A percentile compares a stretch with the other conserved stretches of the same genome.
Conservation (phyloP, 30 jellyfish, hydroid and myxozoan species). For the Catostylus mosaicus region DNA sequence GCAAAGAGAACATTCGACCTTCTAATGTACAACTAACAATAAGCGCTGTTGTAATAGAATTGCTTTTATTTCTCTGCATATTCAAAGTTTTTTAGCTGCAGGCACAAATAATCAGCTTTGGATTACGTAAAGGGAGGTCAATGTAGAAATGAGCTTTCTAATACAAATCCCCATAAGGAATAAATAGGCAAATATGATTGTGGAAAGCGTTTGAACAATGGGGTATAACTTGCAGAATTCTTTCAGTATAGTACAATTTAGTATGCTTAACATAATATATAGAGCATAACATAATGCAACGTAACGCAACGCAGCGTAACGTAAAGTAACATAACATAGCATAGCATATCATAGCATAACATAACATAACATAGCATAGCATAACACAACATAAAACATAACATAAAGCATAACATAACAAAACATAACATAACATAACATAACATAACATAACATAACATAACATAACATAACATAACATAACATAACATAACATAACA, state of each 20-base stretch:
- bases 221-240: background rate
- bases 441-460: conserved; percentile 45
- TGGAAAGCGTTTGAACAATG: background rate
- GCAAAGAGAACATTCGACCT: background rate
- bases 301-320: conserved; percentile 31
- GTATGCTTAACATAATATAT: conserved; percentile 23
- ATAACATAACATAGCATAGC: conserved; percentile 51
- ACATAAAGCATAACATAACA: conserved; percentile 52
- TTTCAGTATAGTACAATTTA: background rate
- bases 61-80: background rate
- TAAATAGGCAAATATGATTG: background rate
- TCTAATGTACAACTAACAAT: background rate
- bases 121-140: conserved; percentile 35
- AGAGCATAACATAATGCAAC: conserved; percentile 24
- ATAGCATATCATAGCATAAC: conserved; percentile 49
- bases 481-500: conserved; percentile 29
- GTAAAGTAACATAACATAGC: conserved; percentile 46
- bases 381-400: conserved; percentile 40
- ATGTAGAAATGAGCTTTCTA: too few species aligned
- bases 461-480: conserved; percentile 36
- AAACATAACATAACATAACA: conserved; percentile 45
- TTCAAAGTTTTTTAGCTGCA: conserved; percentile 26
- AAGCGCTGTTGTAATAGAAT: background rate
- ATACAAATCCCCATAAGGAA: background rate
- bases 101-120: conserved; percentile 42